Base-by-base conservation (phyloP, 2,797 vertebrate species). In the Odontamblyopus rebecca region DNA sequence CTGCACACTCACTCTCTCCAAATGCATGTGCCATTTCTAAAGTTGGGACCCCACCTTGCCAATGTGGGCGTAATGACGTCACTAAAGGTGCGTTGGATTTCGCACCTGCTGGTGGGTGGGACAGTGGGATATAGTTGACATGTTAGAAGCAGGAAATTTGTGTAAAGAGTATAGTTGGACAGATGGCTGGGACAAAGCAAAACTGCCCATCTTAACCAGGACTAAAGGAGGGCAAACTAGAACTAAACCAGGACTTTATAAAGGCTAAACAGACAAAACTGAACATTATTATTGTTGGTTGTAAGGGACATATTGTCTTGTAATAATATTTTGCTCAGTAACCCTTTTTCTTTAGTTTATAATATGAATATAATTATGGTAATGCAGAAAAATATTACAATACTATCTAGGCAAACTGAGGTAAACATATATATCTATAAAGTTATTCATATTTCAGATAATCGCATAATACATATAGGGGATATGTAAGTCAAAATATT, bases 11-110 rank as follows among this genome's bases (percentile, higher is more conserved):
- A 4, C 30, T 9, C 32, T 35, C 60, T 38, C 61, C 7, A 32
- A 62, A 62, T 1, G 61, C 3, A 62, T n/a, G 32, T 8, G 18
- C 19, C 2, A 38, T n/a, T n/a, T 61, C 16, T 35, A 35, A 61
- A 61, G 60, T 61, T 11, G 60, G 30, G 29, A 62, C 61, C 61
- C 61, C 61, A 62, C 61, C 61, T 62, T 62, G 61, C 18, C 19
- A 19, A 12, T 13, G 61, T 62, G 61, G 61, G 61, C 18, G 32
- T n/a, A 11, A 35, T 19, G 61, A 62, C 61, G 61, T 62, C 61
- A 62, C 18, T 38, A 38, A 26, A 62, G 61, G 61, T 62, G 30
- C 30, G 30, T 61, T 61, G 60, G 60, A 38, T 35, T 61, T 61
- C 7, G 30, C 60, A 61, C 61, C 61, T 62, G 61, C 35, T 62